A percentile compares a stretch with the other conserved stretches of the same genome.
These are phyloP conservation scores for Buathra laborator DNA, from an alignment of 2,888 invertebrate genomes.

Conservation along the genomic window DNA sequence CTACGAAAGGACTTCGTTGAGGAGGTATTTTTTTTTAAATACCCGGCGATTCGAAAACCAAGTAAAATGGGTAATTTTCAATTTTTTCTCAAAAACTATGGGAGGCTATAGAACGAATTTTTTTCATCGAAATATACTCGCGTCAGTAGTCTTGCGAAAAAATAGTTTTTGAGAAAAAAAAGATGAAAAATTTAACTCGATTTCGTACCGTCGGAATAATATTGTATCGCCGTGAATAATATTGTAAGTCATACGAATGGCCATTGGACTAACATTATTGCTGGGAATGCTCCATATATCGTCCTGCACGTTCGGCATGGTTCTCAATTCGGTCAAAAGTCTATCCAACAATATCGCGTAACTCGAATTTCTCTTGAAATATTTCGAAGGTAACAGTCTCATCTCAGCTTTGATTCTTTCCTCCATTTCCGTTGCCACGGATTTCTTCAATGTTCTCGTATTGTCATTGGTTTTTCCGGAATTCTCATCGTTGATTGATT, in stretches of 20 bases:
- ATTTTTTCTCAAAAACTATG: no score
- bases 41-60: no score
- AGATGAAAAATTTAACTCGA: not conserved
- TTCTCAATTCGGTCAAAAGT: conserved; percentile 76
- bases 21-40: no score
- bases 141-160: not conserved
- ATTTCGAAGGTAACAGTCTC: conserved; percentile 78
- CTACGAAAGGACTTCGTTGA: no score
- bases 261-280: conserved; percentile 76
- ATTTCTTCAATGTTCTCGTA: conserved; percentile 63
- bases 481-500: conserved; percentile 68
- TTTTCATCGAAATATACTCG: no score
- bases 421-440: conserved; percentile 72
- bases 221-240: no score
- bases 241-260: no score
- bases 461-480: conserved; percentile 70
- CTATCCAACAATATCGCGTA: conserved; percentile 77
- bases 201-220: no score
- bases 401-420: conserved; percentile 78
- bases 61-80: no score
- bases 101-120: no score
- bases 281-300: conserved; percentile 82
- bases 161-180: not conserved
- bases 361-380: conserved; percentile 79
- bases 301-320: conserved; percentile 76